Conservation (phyloP, 2,888 invertebrate species). For the Norana najaformis region DNA sequence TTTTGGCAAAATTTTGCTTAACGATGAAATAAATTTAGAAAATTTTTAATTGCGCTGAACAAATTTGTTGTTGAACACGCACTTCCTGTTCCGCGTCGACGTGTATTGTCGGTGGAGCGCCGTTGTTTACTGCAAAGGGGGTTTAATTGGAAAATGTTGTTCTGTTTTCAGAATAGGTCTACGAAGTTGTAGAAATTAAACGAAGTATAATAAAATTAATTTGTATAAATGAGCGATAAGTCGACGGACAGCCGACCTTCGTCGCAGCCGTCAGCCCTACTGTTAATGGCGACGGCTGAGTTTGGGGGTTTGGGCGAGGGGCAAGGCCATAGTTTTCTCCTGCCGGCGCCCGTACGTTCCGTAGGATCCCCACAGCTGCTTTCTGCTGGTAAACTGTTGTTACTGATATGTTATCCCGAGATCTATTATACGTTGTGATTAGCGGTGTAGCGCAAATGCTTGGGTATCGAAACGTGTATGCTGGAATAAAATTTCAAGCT, state of each 20-base stretch:
- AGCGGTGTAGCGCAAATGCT: not conserved
- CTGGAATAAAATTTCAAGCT: no score
- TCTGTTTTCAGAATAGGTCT: not conserved
- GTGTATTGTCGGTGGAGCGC: slow-evolving; percentile 9
- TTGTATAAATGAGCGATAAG: not conserved
- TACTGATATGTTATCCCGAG: not conserved
- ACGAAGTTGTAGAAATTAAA: slow-evolving; percentile 13
- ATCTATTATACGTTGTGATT: not conserved
- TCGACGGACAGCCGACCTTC: not conserved
- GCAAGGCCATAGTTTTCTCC: not conserved
- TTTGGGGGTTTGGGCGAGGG: not conserved
- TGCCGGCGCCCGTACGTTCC: slow-evolving; percentile 23
- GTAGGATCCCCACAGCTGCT: not conserved
- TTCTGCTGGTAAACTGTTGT: not conserved
- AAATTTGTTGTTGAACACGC: not conserved
- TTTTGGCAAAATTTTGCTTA: not conserved
- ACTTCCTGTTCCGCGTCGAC: slow-evolving; percentile 8
- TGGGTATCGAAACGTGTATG: no score
- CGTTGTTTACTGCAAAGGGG: not conserved
- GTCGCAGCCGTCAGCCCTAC: slow-evolving; percentile 32
- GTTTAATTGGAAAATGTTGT: not conserved
- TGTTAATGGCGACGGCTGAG: slow-evolving; percentile 32
- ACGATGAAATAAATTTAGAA: not conserved
- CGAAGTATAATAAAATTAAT: not conserved
- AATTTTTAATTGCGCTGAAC: not conserved